Evolutionary conservation across 1,140 invertebrate genomes (phyloP), one percentile per base, ranked within the genome.

Genomic region (Subanguina moxae): DNA sequence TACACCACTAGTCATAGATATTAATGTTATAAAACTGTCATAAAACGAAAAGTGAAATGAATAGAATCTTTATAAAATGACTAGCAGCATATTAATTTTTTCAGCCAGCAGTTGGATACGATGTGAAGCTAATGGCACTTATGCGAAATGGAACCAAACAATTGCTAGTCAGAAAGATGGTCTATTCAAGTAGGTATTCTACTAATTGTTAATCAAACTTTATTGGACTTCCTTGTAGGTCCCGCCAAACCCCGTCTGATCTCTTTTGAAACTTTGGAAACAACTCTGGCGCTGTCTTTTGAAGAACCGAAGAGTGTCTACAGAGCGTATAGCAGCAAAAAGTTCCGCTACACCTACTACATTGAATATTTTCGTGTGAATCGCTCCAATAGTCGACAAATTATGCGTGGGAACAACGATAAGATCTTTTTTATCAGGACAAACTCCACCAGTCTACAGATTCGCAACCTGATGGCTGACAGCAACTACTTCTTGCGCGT

Each of bases 101-200:
- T n/a, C n/a, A 38, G 48, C 48, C 48, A 52, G 48, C 48, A 8
- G 48, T 52, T 21, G 48, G 48, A 52, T 52, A 52, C 23, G 23
- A 25, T 25, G n/a, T 52, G 48, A 19, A 52, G 23, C 48, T 52
- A 19, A 25, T 52, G 3, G n/a, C 48, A 25, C 23, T 52, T 21
- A 7, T 52, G n/a, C 23, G n/a, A 15, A 52, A 52, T 52, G 48
- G 48, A 21, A 21, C 48, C 48, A 52, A 25, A 52, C n/a, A 52
- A 52, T 52, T 25, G 17, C n/a, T 52, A 7, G n/a, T 52, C 48
- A 52, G 23, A 8, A 52, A 25, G 48, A 52, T 52, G n/a, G 48
- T 52, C 17, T 52, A 52, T 25, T 52, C 48, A 52, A 52, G 48
- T 52, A 52, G 15, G 17, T 25, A 25, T 21, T 19, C 23, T 52